Base-by-base conservation (phyloP, 2,797 vertebrate species). In the Typhlichthys eigenmanni region DNA sequence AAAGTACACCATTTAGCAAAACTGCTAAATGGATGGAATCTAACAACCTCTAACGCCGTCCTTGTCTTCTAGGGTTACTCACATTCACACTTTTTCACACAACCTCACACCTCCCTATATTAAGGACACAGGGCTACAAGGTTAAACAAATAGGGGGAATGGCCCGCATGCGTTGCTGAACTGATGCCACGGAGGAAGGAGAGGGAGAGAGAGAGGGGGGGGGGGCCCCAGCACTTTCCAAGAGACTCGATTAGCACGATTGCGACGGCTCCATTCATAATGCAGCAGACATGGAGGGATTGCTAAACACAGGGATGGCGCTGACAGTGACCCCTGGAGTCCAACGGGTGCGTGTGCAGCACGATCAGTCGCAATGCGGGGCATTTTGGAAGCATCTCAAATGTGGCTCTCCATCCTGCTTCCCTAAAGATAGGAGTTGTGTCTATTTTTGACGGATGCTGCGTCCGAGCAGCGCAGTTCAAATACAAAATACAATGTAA, bases 61-160 rank as follows among this genome's bases (percentile, higher is more conserved):
- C 24, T 55, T 51, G 47, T 34, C 64, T 29, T 46, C n/a, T 4
- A 12, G 24, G 56, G 45, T 56, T 68, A 59, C 38, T 57, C 19
- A 58, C 50, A 54, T 32, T 47, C 47, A 14, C 17, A 29, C 49
- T 9, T 17, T 43, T 12, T 14, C 48, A 46, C 54, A 34, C 62
- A 29, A n/a, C 10, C 32, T 10, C 62, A 52, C 47, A 8, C 59
- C 56, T 60, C 14, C 12, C 32, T 29, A 47, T 16, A 7, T 65
- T 54, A 58, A 66, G 61, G 60, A 62, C 71, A 79, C 70, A 61
- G 55, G 78, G 74, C 74, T 60, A 62, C 8, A 17, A 62, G 75
- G 82, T 85, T 86, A 81, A 85, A 85, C 69, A 79, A 85, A 85
- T 49, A 85, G 24, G 50, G 51, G 1, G 47, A 79, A 76, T 75